Evolutionary conservation across 2,888 invertebrate genomes (phyloP), one percentile per base, ranked within the genome.

Genomic region (Scrobipalpa costella): DNA sequence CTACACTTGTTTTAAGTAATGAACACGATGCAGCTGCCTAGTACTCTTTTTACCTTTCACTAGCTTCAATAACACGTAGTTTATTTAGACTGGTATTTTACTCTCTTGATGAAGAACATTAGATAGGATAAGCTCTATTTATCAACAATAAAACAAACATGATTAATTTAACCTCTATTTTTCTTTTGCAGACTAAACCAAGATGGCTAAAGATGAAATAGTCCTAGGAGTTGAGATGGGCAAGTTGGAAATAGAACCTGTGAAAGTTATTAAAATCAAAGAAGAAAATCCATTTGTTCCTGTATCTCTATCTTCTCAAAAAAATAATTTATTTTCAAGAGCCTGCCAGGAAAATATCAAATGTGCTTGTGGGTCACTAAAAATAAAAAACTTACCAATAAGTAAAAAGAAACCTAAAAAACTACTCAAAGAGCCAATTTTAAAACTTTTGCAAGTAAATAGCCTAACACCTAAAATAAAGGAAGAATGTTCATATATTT

Each of bases 161-260:
- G 15, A 44, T 44, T n/a, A n/a, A 44, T 3, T 15, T 15, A 44
- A n/a, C 3, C n/a, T 44, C 44, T 44, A 44, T 44, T n/a, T 55
- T 55, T 34, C n/a, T 33, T 15, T 64, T 65, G 0, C 57, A 63
- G 65, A 57, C 27, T 59, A 40, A 7, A 49, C 17, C 61, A 75
- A 67, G 69, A 91, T 91, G 91, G 81, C 86, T 68, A 86, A 88
- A 75, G 86, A 91, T 78, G 92, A 92, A 64, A 78, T 90, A 71
- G 81, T 88, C 65, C 74, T 93, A 68, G 90, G 92, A 69, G 86
- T 91, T 65, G 89, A 92, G 77, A 85, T 94, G 83, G 89, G 88
- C 67, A 92, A 90, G 74, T 78, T 94, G 67, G 92, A 93, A 85
- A 93, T 94, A 76, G 92, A 92, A 70, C 88, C 92, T 34, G 73